phyloP scores from a whole-genome alignment of 37 sponge, comb jelly and placozoan species.

The Oscarella lobularis region DNA sequence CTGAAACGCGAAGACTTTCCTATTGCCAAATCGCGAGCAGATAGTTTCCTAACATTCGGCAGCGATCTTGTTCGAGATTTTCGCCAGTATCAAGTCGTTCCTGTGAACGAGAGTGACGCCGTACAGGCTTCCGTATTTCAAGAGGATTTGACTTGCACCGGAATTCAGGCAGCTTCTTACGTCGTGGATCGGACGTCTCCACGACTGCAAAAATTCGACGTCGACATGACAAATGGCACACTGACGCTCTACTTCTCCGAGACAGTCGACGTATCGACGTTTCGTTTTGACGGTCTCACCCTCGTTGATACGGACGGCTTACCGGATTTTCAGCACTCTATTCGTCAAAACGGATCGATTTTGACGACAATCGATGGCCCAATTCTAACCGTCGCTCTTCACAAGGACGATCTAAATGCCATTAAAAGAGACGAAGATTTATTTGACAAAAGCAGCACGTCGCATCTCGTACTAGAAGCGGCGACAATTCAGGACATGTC shows the following conservation, averaged over 20 bases:
- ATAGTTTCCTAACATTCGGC: not conserved
- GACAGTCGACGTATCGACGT: conserved; percentile 47
- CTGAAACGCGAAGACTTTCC: not conserved
- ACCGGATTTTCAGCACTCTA: not conserved
- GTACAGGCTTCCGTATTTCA: not conserved
- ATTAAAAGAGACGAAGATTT: conserved; percentile 24
- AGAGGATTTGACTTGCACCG: not conserved
- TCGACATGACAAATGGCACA: conserved; percentile 46
- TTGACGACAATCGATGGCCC: conserved; percentile 23
- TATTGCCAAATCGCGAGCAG: not conserved
- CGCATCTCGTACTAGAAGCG: not conserved
- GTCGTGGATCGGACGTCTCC: conserved; percentile 33
- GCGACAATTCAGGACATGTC: not conserved
- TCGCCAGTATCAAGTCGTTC: not conserved
- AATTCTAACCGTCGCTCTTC: conserved; percentile 32
- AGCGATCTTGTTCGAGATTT: not conserved
- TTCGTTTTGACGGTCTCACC: conserved; percentile 8
- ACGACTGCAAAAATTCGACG: conserved; percentile 48
- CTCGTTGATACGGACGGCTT: not conserved
- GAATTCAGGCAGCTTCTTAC: not conserved
- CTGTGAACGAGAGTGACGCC: not conserved
- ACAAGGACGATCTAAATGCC: conserved; percentile 38
- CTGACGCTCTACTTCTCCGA: conserved; percentile 76
- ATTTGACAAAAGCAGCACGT: not conserved
- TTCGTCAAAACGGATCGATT: not conserved